Percentiles rank a stretch among this genome's conserved stretches.
These are phyloP conservation scores for Orius insidiosus DNA, from an alignment of 1,140 invertebrate species.

Conservation along the genomic window DNA sequence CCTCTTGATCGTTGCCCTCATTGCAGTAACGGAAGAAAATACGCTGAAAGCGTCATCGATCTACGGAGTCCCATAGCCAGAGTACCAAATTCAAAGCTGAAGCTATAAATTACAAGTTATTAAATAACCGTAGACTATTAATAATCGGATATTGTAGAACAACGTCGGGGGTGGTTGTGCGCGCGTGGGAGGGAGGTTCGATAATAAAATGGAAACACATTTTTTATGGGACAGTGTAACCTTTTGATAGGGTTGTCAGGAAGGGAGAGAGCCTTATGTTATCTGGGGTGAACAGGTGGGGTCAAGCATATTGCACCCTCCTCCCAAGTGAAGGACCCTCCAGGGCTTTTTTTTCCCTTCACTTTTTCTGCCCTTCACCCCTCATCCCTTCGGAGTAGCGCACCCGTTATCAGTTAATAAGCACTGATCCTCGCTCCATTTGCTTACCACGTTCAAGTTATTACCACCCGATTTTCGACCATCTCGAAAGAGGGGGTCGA, in stretches of 20 bases:
- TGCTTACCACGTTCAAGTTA: background rate
- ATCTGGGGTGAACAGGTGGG: slow-evolving; percentile 9
- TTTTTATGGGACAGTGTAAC: slow-evolving; percentile 10
- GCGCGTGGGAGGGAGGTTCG: too few relatives aligned
- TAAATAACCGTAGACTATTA: too few relatives aligned
- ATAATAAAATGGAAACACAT: slow-evolving; percentile 12
- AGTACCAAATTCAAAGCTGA: too few relatives aligned
- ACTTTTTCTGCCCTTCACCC: background rate
- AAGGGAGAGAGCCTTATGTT: slow-evolving; percentile 8
- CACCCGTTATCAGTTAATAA: slow-evolving; percentile 9
- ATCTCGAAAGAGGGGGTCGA: background rate
- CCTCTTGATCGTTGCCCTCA: too few relatives aligned
- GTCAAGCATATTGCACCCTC: slow-evolving; percentile 12
- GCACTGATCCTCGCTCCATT: slow-evolving; percentile 7
- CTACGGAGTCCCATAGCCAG: too few relatives aligned
- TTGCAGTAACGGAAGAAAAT: too few relatives aligned
- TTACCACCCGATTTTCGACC: background rate
- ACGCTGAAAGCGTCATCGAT: too few relatives aligned
- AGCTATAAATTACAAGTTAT: too few relatives aligned
- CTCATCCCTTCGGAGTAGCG: background rate
- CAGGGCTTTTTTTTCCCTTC: background rate
- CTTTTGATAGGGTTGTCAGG: slow-evolving; percentile 12
- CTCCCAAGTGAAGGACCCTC: background rate
- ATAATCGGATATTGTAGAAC: too few relatives aligned
- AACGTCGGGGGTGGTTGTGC: too few relatives aligned